These are phyloP conservation scores for Thalassophryne amazonica DNA, from an alignment of 2,797 vertebrate genomes.

Conservation along the genomic window DNA sequence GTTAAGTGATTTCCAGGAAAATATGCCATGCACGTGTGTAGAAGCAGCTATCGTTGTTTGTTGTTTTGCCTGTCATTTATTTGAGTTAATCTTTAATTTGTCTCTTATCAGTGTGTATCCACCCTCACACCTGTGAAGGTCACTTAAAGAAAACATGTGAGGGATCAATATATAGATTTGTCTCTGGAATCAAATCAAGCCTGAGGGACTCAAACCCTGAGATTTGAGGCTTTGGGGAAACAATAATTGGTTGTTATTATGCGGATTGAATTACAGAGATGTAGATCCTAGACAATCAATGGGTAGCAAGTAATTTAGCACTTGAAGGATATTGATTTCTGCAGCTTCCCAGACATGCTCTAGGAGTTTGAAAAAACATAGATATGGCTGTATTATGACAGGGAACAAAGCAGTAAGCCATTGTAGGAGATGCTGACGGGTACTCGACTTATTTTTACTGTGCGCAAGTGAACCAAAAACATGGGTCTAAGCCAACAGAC, in stretches of 20 bases:
- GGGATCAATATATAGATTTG: conserved; percentile 60
- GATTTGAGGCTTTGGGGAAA: conserved; percentile 35
- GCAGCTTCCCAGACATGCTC: conserved; percentile 32
- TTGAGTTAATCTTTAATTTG: no score
- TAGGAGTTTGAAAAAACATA: conserved; percentile 34
- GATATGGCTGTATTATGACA: conserved; percentile 31
- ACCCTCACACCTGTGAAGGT: conserved; percentile 42
- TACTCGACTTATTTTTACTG: conserved; percentile 6
- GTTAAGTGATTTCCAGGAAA: no score
- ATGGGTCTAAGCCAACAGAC: no score
- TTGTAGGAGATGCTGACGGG: conserved; percentile 22
- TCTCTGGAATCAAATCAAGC: conserved; percentile 42
- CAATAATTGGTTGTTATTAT: conserved; percentile 58
- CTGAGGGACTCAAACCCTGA: conserved; percentile 13
- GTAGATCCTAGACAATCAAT: conserved; percentile 51
- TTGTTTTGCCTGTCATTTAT: no score
- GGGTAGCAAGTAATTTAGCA: conserved; percentile 55
- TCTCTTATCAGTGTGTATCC: conserved; percentile 31
- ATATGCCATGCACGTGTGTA: no score
- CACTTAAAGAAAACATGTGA: conserved; percentile 52
- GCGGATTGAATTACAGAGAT: conserved; percentile 51
- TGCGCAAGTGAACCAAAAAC: conserved; percentile 11
- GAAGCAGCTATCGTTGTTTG: no score
- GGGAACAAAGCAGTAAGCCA: conserved; percentile 39
- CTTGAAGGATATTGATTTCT: conserved; percentile 55